phyloP scores from a whole-genome alignment of 2,113 vertebrate species.

The Rafetus swinhoei region DNA sequence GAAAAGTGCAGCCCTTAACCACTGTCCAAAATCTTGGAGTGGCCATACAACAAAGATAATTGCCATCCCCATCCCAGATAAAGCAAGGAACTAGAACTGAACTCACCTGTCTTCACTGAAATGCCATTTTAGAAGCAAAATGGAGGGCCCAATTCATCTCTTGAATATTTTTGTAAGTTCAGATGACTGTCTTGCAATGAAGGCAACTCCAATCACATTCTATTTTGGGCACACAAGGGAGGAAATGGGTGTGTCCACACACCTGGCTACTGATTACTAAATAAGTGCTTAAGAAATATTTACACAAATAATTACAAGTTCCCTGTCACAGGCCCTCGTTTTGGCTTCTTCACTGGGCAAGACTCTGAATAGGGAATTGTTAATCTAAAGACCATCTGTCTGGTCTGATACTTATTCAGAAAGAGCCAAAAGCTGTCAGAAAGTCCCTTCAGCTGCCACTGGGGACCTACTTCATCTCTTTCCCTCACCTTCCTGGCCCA shows the following conservation, averaged over 20 bases:
- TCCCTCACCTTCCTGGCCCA: neutral
- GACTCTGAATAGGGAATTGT: neutral
- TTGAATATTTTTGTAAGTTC: neutral
- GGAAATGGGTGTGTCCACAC: neutral
- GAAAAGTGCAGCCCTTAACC: no score
- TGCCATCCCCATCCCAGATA: neutral
- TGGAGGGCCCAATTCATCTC: conserved; percentile 9
- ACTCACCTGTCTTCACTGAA: neutral
- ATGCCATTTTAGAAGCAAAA: neutral
- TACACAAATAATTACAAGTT: neutral
- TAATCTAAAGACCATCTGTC: neutral
- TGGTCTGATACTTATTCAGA: neutral
- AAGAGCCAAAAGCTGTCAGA: neutral
- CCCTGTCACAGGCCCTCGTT: neutral
- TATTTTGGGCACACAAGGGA: neutral
- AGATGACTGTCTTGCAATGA: neutral
- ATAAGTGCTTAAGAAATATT: neutral
- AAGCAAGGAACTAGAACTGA: conserved; percentile 7
- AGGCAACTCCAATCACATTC: neutral
- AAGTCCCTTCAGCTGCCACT: neutral
- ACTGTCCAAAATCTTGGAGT: no score
- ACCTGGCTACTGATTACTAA: neutral
- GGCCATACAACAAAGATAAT: no score
- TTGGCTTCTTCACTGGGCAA: neutral
- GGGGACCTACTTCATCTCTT: neutral